Evolutionary conservation across 64 coral and sea anemone species (phyloP).

Genomic region (Porites lutea): DNA sequence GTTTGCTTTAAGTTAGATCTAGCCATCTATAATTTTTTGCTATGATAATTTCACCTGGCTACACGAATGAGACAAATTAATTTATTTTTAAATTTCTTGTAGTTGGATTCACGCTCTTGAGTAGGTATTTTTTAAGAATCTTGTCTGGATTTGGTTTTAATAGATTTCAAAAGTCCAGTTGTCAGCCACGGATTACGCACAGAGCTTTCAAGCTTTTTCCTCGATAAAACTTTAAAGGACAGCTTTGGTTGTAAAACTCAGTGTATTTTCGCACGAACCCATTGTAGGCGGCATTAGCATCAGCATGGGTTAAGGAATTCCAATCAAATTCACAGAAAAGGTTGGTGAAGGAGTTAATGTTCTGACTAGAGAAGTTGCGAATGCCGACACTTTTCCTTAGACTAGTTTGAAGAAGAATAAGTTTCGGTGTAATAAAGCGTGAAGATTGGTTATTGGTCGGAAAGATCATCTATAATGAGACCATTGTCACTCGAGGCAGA

Average conservation of each 20-base stretch:
- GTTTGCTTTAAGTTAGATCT: background rate
- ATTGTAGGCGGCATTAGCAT: background rate
- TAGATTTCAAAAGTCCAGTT: background rate
- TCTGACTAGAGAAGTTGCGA: too few species aligned
- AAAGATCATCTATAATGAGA: too few species aligned
- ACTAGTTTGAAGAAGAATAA: background rate
- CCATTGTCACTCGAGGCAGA: too few species aligned
- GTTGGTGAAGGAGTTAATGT: background rate
- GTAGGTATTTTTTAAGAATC: background rate
- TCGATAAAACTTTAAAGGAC: background rate
- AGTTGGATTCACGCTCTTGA: background rate
- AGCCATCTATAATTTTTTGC: background rate
- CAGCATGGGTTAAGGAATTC: too few species aligned
- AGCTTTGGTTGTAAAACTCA: background rate
- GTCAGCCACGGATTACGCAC: background rate
- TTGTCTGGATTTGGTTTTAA: background rate
- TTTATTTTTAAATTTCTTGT: slow-evolving; percentile 23
- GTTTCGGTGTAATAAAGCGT: background rate
- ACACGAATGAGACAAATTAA: background rate
- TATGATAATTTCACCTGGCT: too few species aligned
- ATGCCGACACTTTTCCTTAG: too few species aligned
- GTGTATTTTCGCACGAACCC: background rate
- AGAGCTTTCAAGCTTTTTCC: background rate
- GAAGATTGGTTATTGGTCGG: background rate
- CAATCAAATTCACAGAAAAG: too few species aligned